Conservation (phyloP, 2,113 vertebrate genomes). For the Scophthalmus maximus region DNA sequence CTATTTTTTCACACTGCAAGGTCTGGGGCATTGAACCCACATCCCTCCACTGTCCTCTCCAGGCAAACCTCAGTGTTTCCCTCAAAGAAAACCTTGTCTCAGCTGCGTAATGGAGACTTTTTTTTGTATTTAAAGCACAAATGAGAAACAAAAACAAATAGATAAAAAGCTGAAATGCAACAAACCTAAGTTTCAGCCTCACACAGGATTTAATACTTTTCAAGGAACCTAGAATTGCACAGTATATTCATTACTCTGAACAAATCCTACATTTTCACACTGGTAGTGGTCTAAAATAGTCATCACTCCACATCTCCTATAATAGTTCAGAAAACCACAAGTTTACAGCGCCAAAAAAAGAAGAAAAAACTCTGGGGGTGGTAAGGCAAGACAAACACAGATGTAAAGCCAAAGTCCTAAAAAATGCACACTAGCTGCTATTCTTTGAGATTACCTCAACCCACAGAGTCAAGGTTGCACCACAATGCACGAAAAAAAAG, state of each 20-base stretch:
- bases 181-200: conserved; percentile 18
- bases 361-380: conserved; percentile 62
- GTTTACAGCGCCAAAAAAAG: conserved; percentile 54
- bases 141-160: conserved; percentile 69
- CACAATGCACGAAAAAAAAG: conserved; percentile 25
- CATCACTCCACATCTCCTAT: conserved; percentile 51
- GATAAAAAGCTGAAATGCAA: conserved; percentile 32
- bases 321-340: conserved; percentile 66
- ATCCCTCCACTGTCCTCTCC: conserved; percentile 77
- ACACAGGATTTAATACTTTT: conserved; percentile 22
- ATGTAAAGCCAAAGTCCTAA: conserved; percentile 49
- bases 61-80: conserved; percentile 74
- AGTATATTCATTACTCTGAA: conserved; percentile 33
- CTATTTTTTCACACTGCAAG: conserved; percentile 85
- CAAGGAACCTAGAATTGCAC: conserved; percentile 46
- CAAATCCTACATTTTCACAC: conserved; percentile 43
- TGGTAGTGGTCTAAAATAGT: conserved; percentile 61
- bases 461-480: conserved; percentile 44
- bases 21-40: conserved; percentile 79
- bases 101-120: conserved; percentile 67
- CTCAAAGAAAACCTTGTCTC: conserved; percentile 78
- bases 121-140: conserved; percentile 74
- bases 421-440: conserved; percentile 50
- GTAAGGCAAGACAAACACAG: conserved; percentile 60
- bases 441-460: conserved; percentile 51